Percentiles rank a stretch among this genome's conserved stretches.
These are phyloP conservation scores for Phataginus tetradactyla DNA, from an alignment of 2,797 vertebrate species.

Conservation along the genomic window DNA sequence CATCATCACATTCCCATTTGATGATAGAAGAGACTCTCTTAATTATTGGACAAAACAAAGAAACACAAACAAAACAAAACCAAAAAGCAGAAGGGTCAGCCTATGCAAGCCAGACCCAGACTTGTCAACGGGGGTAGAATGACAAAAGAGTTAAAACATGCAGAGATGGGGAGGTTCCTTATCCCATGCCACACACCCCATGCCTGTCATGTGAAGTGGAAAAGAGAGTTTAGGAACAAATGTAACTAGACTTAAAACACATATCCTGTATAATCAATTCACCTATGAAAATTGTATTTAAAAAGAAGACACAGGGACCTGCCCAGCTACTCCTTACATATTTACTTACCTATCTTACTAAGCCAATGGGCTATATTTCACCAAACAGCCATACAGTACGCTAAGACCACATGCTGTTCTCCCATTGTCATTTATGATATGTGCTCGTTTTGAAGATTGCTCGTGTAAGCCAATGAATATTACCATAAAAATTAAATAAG, in stretches of 20 bases:
- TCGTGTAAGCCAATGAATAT: background rate
- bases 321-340: background rate
- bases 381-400: background rate
- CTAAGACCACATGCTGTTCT: background rate
- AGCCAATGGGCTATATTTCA: background rate
- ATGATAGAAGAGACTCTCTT: background rate
- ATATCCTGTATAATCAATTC: background rate
- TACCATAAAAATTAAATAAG: background rate
- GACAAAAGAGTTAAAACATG: background rate
- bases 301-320: background rate
- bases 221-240: background rate
- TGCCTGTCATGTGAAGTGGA: background rate
- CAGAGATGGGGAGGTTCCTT: background rate
- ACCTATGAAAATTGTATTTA: background rate
- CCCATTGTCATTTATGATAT: background rate
- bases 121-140: background rate
- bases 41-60: background rate
- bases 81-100: background rate
- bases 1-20: background rate
- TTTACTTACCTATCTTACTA: background rate
- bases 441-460: background rate
- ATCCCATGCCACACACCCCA: background rate
- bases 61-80: background rate
- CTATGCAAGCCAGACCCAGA: background rate
- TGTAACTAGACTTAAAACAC: background rate